Evolutionary conservation across 1,140 invertebrate genomes (phyloP).

Genomic region (Trachelipus rathkii): DNA sequence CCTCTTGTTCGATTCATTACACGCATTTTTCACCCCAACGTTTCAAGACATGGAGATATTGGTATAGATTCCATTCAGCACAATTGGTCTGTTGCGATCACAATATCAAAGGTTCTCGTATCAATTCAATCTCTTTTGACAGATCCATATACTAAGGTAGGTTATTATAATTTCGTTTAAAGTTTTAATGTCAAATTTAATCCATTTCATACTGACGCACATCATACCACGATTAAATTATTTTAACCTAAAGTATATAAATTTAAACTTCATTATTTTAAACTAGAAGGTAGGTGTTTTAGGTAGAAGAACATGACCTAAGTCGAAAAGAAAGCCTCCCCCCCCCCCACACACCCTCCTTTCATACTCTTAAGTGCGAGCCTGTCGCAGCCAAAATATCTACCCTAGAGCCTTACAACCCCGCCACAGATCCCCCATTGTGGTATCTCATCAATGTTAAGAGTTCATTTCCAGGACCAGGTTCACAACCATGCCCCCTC

Average conservation of each 20-base stretch:
- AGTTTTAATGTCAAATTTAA: not conserved
- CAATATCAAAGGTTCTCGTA: conserved; percentile 82
- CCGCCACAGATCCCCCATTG: too few species aligned
- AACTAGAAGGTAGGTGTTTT: too few species aligned
- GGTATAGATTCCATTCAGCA: conserved; percentile 92
- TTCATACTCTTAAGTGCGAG: too few species aligned
- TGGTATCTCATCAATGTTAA: too few species aligned
- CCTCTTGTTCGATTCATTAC: conserved; percentile 83
- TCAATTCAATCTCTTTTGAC: conserved; percentile 88
- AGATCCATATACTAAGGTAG: conserved; percentile 68
- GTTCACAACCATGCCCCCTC: too few species aligned
- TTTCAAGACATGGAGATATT: conserved; percentile 91
- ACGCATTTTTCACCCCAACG: conserved; percentile 90
- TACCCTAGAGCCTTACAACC: too few species aligned
- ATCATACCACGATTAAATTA: not conserved
- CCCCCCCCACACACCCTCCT: too few species aligned
- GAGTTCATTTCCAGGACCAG: too few species aligned
- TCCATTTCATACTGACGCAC: conserved; percentile 27
- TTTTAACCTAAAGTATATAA: too few species aligned
- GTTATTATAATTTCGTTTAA: not conserved
- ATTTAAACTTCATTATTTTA: not conserved
- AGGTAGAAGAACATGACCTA: too few species aligned
- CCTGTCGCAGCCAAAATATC: too few species aligned
- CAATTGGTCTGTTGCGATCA: conserved; percentile 90
- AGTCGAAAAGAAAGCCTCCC: too few species aligned